A percentile compares a stretch with the other conserved stretches of the same genome.
These are phyloP conservation scores for Tachina fera DNA, from an alignment of 2,888 invertebrate genomes.

Conservation along the genomic window DNA sequence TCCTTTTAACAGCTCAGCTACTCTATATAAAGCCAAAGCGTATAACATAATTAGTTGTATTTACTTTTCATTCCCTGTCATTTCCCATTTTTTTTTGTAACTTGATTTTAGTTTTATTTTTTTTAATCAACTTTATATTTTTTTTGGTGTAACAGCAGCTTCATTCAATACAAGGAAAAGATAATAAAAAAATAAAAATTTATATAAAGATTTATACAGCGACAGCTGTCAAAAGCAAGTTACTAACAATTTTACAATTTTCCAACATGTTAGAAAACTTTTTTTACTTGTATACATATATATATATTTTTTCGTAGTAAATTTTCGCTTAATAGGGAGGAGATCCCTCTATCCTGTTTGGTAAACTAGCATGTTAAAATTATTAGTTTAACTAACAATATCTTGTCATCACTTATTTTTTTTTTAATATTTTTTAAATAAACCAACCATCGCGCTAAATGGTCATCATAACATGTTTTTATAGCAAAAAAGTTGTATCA, in stretches of 20 bases:
- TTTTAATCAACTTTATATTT: slow-evolving; percentile 63
- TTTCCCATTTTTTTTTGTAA: background rate
- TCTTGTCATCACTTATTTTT: slow-evolving; percentile 61
- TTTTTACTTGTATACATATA: slow-evolving; percentile 28
- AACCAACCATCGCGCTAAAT: slow-evolving; percentile 33
- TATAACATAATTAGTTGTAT: no score
- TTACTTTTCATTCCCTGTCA: background rate
- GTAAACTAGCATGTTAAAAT: background rate
- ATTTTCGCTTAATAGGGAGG: slow-evolving; percentile 40
- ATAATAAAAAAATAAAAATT: slow-evolving; percentile 41
- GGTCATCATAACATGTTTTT: slow-evolving; percentile 49
- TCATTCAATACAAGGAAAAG: slow-evolving; percentile 2
- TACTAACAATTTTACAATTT: slow-evolving; percentile 69
- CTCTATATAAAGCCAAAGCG: background rate
- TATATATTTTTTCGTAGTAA: background rate
- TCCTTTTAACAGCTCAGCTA: background rate
- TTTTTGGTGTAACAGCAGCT: background rate
- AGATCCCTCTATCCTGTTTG: no score
- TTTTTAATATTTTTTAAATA: no score
- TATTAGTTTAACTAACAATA: slow-evolving; percentile 45
- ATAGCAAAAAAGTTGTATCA: slow-evolving; percentile 52
- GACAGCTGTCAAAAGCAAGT: slow-evolving; percentile 71
- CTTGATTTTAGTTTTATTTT: slow-evolving; percentile 57
- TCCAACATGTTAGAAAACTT: slow-evolving; percentile 66
- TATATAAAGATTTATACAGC: slow-evolving; percentile 64